Base-by-base conservation (phyloP, 2,113 vertebrate genomes). In the Saguinus imperator region DNA sequence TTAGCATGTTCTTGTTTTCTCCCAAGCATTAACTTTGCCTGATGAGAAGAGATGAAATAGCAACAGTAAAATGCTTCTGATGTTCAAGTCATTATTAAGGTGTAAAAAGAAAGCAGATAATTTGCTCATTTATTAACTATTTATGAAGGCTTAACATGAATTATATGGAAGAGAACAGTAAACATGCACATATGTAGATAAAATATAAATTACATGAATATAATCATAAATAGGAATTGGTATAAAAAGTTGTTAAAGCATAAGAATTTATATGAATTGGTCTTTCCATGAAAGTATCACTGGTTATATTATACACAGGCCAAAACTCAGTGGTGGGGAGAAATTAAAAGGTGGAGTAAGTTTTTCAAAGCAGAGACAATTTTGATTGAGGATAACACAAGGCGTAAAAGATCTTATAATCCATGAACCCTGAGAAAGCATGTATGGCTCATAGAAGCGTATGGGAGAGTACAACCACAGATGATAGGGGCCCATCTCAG, bases 381-480 rank as follows among this genome's bases (percentile, higher is more conserved):
- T 17, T 18, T 27, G 14, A 12, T 10, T n/a, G n/a, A 76, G 48
- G 52, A 66, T n/a, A 32, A 6, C 14, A 16, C 0, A 8, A 40
- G 25, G 3, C 6, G 18, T 20, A 5, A 9, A 76, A 21, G 50
- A n/a, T 16, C 45, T 52, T 4, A 21, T 21, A 2, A 43, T 21
- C 43, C 14, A 0, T 0, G 2, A 1, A 20, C 23, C 16, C 29
- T 5, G 6, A 45, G 57, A 45, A 23, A 35, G 3, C 27, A 7
- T 17, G 18, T 1, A 1, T 11, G 10, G 2, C 50, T 5, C 2
- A 0, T 1, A 1, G 61, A 61, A 32, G 3, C 12, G 35, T 29
- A 27, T 29, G 10, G 3, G 8, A 20, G 1, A 11, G 14, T 6
- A 12, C 14, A 0, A 3, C 48, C 40, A n/a, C 16, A n/a, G 18